phyloP scores from a whole-genome alignment of 1,140 invertebrate genomes.

The Euglossa dilemma region DNA sequence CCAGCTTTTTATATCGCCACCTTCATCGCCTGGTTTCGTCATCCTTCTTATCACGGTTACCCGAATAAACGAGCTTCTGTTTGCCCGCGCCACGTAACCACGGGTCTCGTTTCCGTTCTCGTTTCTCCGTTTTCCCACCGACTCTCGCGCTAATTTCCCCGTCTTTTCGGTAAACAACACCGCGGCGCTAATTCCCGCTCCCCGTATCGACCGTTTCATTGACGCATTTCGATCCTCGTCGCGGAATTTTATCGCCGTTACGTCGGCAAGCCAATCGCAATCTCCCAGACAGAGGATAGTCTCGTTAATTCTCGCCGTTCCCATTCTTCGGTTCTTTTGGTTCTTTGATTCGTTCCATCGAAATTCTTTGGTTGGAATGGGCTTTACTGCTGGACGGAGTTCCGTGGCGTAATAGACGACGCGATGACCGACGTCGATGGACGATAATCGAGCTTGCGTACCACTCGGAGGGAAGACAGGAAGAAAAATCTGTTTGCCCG shows the following conservation, averaged over 20 bases:
- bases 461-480: background rate
- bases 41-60: constrained; percentile 11
- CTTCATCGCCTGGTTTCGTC: background rate
- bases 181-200: too few relatives aligned
- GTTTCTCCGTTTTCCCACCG: background rate
- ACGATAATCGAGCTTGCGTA: too few relatives aligned
- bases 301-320: background rate
- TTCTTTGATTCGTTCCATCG: too few relatives aligned
- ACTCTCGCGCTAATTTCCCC: background rate
- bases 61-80: background rate
- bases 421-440: too few relatives aligned
- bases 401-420: too few relatives aligned
- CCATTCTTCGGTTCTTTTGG: too few relatives aligned
- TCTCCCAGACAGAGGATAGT: background rate
- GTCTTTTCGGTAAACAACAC: background rate
- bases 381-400: too few relatives aligned
- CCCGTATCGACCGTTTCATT: background rate
- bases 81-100: background rate
- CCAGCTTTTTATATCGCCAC: background rate
- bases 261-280: background rate
- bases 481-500: background rate
- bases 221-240: background rate
- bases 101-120: background rate
- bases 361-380: too few relatives aligned
- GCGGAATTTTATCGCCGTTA: background rate